Percentiles rank a stretch among this genome's conserved stretches.
phyloP scores from a whole-genome alignment of 2,888 invertebrate genomes.

The Hyppa rectilinea region DNA sequence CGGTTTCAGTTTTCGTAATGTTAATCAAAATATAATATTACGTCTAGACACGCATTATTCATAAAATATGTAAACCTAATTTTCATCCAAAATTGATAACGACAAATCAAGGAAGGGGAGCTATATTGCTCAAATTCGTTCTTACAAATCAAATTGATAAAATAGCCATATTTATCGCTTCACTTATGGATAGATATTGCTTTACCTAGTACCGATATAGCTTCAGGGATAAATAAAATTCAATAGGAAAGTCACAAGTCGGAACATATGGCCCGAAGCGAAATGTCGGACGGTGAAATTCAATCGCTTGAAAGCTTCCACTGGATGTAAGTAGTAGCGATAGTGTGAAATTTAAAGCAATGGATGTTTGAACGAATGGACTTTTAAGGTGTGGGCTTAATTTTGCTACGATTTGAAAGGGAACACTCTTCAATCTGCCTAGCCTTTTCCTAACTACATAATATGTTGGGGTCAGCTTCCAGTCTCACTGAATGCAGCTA shows the following conservation, averaged over 20 bases:
- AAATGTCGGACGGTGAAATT: slow-evolving; percentile 69
- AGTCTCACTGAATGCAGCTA: too few species aligned
- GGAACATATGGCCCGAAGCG: slow-evolving; percentile 75
- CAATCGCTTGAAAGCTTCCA: slow-evolving; percentile 73
- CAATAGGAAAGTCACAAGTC: slow-evolving; percentile 74
- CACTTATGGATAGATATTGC: slow-evolving; percentile 45
- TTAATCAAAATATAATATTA: not conserved
- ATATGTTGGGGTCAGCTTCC: too few species aligned
- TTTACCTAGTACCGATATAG: slow-evolving; percentile 53
- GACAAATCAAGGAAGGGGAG: slow-evolving; percentile 19
- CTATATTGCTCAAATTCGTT: slow-evolving; percentile 37
- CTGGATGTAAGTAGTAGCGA: slow-evolving; percentile 52
- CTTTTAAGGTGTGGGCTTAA: slow-evolving; percentile 22
- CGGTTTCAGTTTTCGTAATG: not conserved
- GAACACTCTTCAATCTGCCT: too few species aligned
- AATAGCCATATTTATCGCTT: slow-evolving; percentile 63
- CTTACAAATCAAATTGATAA: slow-evolving; percentile 62
- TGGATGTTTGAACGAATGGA: slow-evolving; percentile 46
- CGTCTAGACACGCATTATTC: slow-evolving; percentile 13
- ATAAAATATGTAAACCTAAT: slow-evolving; percentile 20
- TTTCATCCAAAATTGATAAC: slow-evolving; percentile 11
- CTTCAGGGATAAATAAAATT: slow-evolving; percentile 71
- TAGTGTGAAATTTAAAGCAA: slow-evolving; percentile 66
- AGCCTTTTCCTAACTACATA: too few species aligned
- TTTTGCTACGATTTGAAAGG: slow-evolving; percentile 25